Percentiles rank a stretch among this genome's conserved stretches.
Evolutionary conservation across 2,888 invertebrate genomes (phyloP).

Genomic region (Tryphoninae sp.): DNA sequence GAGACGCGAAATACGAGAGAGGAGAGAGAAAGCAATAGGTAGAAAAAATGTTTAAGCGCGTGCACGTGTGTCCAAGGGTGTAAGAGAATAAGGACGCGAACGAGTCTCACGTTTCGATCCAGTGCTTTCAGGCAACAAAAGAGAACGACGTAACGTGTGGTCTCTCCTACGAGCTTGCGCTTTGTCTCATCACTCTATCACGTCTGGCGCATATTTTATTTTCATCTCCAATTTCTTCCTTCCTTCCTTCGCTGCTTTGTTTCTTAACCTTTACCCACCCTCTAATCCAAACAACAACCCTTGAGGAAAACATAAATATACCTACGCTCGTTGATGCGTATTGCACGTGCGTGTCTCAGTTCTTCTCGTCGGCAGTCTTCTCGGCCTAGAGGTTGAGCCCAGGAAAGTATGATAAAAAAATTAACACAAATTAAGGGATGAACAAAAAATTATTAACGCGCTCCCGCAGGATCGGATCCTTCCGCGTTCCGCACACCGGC

Average conservation of each 20-base stretch:
- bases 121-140: slow-evolving; percentile 32
- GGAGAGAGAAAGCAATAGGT: neutral
- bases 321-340: neutral
- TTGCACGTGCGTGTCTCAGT: neutral
- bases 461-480: neutral
- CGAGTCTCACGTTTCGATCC: slow-evolving; percentile 47
- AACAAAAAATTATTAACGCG: neutral
- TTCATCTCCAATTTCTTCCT: slow-evolving; percentile 26
- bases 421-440: neutral
- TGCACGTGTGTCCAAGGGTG: too few relatives aligned
- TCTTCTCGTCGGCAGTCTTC: neutral
- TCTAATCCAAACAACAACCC: neutral
- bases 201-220: slow-evolving; percentile 37
- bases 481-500: neutral
- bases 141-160: neutral
- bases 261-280: neutral
- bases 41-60: too few relatives aligned
- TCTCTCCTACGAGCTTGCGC: slow-evolving; percentile 7
- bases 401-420: neutral
- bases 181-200: slow-evolving; percentile 4
- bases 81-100: slow-evolving; percentile 3
- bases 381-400: neutral
- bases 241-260: slow-evolving; percentile 9
- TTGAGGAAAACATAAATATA: neutral
- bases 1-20: slow-evolving; percentile 18